These are phyloP conservation scores for Thaleichthys pacificus DNA, from an alignment of 2,797 vertebrate species.

Conservation along the genomic window DNA sequence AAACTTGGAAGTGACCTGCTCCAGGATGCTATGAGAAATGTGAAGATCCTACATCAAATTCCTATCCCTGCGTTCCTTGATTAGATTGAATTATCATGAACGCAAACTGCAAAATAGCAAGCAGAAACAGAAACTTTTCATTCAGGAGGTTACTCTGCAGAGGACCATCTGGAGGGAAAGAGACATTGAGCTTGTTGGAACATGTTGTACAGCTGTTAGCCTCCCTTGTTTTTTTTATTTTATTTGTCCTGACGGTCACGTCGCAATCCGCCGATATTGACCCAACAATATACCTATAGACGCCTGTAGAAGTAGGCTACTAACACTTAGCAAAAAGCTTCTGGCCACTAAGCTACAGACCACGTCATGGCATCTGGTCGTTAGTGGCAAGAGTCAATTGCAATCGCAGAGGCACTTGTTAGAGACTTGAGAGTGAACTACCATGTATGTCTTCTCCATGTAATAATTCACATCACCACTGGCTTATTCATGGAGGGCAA, in stretches of 20 bases:
- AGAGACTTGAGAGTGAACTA: background rate
- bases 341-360: background rate
- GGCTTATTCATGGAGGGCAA: background rate
- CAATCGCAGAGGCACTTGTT: background rate
- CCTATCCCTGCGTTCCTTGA: background rate
- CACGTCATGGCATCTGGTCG: background rate
- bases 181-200: too few species aligned
- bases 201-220: too few species aligned
- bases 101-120: background rate
- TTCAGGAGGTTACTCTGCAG: background rate
- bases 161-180: too few species aligned
- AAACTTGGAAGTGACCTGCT: too few species aligned
- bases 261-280: too few species aligned
- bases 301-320: background rate
- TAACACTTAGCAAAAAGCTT: background rate
- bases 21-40: too few species aligned
- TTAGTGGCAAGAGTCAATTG: background rate
- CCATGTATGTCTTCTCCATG: background rate
- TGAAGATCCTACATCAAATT: background rate
- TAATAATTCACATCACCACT: background rate
- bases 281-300: too few species aligned
- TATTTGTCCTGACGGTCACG: too few species aligned
- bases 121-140: background rate
- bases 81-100: background rate
- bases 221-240: too few species aligned